Base-by-base conservation (phyloP, 2,888 invertebrate genomes). In the Philhelius pedissequus region DNA sequence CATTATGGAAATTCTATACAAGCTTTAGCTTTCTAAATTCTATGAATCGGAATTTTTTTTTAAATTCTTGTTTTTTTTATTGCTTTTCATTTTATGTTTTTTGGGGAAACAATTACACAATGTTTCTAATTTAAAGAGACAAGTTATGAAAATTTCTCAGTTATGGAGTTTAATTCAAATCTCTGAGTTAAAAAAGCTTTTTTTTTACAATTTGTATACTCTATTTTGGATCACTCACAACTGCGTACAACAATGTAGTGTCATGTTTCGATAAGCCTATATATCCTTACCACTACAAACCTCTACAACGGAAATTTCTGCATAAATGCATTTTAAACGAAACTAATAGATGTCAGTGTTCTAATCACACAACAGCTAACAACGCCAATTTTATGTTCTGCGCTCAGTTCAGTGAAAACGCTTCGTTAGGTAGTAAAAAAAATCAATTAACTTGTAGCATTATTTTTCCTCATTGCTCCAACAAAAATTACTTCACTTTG, bases 391-490 rank as follows among this genome's bases (percentile, higher is more conserved):
- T 62, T 6, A 43, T 62, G 27, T 43, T 43, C 18, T 27, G n/a
- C 18, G 3, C 7, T 32, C 5, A 25, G 25, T 25, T 18, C 15
- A 22, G 2, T 18, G 11, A 6, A 27, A 62, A 11, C 13, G 18
- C 27, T 62, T 43, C 40, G 18, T 11, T 13, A 64, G 45, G 48
- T 48, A 22, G 32, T 64, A 32, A 64, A 74, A 64, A 74, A 38
- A 69, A 62, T 80, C 69, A 75, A 80, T 80, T 48, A 54, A 40
- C 30, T 40, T 50, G 13, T 27, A 35, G 9, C 7, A 18, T 11
- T 18, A 38, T 32, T 15, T 13, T 50, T 18, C 22, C n/a, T 30
- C 40, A 13, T 3, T 1, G 4, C 22, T 32, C 0, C 3, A 18
- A 20, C 20, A 35, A 13, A 48, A 60, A 60, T 48, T 18, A 45